These are phyloP conservation scores for Puffinus mauretanicus DNA, from an alignment of 2,113 vertebrate genomes.

Conservation along the genomic window DNA sequence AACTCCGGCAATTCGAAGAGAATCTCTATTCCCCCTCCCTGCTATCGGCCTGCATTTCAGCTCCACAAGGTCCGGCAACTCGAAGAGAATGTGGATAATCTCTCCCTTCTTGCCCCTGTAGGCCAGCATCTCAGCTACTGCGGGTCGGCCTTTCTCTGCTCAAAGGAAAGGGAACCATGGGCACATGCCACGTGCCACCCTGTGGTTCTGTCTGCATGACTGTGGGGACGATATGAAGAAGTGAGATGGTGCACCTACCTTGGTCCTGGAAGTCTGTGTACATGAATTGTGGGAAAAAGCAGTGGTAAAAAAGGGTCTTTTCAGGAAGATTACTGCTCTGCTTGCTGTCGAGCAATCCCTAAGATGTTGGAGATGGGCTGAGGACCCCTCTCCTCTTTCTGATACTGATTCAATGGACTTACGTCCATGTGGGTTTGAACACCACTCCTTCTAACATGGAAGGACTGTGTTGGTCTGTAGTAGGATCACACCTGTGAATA, in stretches of 20 bases:
- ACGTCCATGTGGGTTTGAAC: not conserved
- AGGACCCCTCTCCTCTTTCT: not conserved
- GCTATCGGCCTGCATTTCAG: not conserved
- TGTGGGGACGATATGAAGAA: not conserved
- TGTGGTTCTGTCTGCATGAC: not conserved
- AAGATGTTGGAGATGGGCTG: not conserved
- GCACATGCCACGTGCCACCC: not conserved
- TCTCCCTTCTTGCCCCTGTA: not conserved
- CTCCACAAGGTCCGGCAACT: not conserved
- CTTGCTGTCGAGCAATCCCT: not conserved
- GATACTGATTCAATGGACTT: not conserved
- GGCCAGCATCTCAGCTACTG: not conserved
- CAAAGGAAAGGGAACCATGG: not conserved
- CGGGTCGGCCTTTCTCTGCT: not conserved
- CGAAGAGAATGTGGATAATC: not conserved
- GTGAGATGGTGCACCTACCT: rapidly evolving
- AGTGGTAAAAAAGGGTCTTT: not conserved
- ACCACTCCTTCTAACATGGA: not conserved
- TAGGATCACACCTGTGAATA: not conserved
- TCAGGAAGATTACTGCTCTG: not conserved
- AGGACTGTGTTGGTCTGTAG: not conserved
- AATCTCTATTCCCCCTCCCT: not conserved
- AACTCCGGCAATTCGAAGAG: not conserved
- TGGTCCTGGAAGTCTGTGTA: not conserved
- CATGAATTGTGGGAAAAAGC: not conserved